Evolutionary conservation across 1,140 invertebrate species (phyloP), one percentile per base, ranked within the genome.

Genomic region (Ladona fulva): DNA sequence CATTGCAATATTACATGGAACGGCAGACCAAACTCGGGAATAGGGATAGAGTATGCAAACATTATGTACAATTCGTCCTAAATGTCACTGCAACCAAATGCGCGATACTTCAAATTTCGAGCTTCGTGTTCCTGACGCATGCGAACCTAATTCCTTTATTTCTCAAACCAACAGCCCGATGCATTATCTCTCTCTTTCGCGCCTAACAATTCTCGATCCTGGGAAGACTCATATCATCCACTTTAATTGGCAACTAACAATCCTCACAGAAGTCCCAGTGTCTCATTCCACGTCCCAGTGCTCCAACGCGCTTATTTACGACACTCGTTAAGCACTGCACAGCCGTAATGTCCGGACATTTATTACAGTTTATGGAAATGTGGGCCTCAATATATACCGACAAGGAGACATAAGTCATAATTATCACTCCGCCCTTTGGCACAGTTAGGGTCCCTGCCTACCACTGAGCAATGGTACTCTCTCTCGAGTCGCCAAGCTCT

Each of bases 351-450:
- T 66, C 52, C 14, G 14, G 52, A 66, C 52, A 66, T 66, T 66
- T 22, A 66, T 66, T 66, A 66, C 16, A 66, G 52, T 66, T 66
- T 66, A 66, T 66, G 52, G 52, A 66, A 66, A 66, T 66, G 52
- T 66, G 12, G 52, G 14, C 52, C 52, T 66, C 52, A 66, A 66
- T 66, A 66, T 66, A 22, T 22, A 66, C 52, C 52, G n/a, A 66
- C 16, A 66, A 66, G 52, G 52, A 66, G 52, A 66, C n/a, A 66
- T 66, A 19, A 66, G 52, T 66, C 52, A 66, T 66, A 66, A 66
- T 66, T 66, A 66, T 22, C 8, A 8, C 29, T 8, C 1, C 29
- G 29, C 29, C 29, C 29, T 37, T 37, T 37, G 29, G 29, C 29
- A 37, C 29, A 37, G 29, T 37, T 37, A 37, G 29, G 29, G 29